Conservation (phyloP, 2,113 vertebrate genomes). For the Chloropsis cyanopogon region DNA sequence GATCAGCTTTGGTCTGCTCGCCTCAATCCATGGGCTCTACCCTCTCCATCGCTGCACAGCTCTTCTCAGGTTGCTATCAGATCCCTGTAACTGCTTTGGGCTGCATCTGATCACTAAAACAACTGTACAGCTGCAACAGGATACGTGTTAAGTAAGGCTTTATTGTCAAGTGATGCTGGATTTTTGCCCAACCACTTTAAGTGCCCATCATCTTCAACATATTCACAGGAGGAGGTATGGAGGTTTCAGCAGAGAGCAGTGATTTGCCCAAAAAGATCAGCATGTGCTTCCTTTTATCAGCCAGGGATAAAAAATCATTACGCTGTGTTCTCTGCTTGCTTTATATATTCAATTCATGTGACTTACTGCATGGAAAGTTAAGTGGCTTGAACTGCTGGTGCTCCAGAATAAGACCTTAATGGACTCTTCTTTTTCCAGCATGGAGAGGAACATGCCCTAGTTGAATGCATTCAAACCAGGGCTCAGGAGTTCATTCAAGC, state of each 20-base stretch:
- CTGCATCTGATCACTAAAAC: not conserved
- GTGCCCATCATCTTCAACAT: not conserved
- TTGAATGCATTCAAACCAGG: not conserved
- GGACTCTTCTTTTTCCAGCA: conserved; percentile 3
- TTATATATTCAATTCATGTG: not conserved
- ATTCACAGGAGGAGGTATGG: not conserved
- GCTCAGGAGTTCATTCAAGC: conserved; percentile 4
- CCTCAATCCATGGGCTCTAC: not conserved
- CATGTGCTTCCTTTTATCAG: not conserved
- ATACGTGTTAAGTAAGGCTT: not conserved
- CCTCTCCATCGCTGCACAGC: not conserved
- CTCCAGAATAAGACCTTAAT: not conserved
- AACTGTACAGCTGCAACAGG: not conserved
- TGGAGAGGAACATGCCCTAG: not conserved
- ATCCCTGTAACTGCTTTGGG: not conserved
- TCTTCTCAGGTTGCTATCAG: not conserved
- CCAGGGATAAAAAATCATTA: not conserved
- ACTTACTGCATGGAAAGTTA: not conserved
- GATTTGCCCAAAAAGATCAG: not conserved
- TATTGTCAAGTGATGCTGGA: not conserved
- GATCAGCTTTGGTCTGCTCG: not conserved
- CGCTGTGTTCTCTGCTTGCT: not conserved
- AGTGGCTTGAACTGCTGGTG: not conserved
- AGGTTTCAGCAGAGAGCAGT: not conserved
- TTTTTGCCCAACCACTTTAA: not conserved